Percentiles rank a stretch among this genome's conserved stretches.
phyloP scores from a whole-genome alignment of 2,797 vertebrate genomes.

The Eulemur mongoz region DNA sequence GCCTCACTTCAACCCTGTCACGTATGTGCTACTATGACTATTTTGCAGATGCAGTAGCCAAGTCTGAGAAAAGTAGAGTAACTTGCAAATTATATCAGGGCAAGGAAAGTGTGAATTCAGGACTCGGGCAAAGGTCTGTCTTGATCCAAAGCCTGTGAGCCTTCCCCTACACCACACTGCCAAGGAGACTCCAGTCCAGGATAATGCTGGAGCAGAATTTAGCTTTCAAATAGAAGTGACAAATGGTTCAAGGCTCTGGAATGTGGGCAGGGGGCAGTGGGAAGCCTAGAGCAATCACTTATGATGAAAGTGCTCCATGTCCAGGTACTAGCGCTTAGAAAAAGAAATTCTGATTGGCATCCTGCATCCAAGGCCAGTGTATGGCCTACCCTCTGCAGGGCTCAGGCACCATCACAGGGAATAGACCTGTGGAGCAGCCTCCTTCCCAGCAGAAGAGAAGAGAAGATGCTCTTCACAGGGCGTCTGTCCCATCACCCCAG shows the following conservation, averaged over 20 bases:
- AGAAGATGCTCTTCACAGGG: neutral
- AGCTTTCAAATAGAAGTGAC: neutral
- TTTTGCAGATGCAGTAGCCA: neutral
- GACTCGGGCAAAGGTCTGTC: rapidly evolving
- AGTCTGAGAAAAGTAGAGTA: neutral
- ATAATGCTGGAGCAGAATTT: neutral
- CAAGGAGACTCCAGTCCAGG: no score
- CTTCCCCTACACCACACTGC: no score
- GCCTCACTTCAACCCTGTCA: neutral
- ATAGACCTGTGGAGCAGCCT: neutral
- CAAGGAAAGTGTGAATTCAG: neutral
- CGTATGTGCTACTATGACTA: neutral
- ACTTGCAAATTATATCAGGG: neutral
- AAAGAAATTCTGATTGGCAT: neutral
- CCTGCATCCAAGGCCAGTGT: rapidly evolving
- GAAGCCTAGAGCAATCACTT: neutral
- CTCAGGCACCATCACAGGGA: rapidly evolving
- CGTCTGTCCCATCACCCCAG: neutral
- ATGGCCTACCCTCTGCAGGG: rapidly evolving
- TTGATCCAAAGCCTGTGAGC: neutral
- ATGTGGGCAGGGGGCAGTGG: rapidly evolving
- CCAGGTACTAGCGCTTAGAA: neutral
- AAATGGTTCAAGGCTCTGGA: neutral
- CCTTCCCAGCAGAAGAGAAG: neutral
- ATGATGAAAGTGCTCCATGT: rapidly evolving